A percentile compares a stretch with the other conserved stretches of the same genome.
phyloP scores from a whole-genome alignment of 1,140 invertebrate genomes.

The Theocolax elegans region DNA sequence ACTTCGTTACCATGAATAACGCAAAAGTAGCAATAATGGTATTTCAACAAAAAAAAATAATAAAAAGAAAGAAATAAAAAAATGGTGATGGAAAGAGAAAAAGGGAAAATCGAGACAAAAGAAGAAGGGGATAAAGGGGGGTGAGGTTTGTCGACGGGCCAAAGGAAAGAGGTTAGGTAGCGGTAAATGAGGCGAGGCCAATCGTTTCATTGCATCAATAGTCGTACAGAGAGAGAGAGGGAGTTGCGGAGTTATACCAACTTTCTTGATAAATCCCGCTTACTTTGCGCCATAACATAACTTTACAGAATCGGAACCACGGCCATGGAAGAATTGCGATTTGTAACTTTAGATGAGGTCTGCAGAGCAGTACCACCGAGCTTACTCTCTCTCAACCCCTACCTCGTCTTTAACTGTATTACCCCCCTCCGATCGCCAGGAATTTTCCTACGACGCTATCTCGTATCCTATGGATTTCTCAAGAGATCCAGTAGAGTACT shows the following conservation, averaged over 20 bases:
- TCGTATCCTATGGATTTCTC: neutral
- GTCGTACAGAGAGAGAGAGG: conserved; percentile 49
- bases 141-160: neutral
- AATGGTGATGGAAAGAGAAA: too few species aligned
- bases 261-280: conserved; percentile 68
- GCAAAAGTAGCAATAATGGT: too few species aligned
- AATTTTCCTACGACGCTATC: neutral
- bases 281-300: conserved; percentile 68
- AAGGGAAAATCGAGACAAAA: too few species aligned
- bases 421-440: neutral
- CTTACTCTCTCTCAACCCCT: neutral
- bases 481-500: neutral
- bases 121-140: conserved; percentile 27
- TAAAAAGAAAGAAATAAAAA: too few species aligned
- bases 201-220: conserved; percentile 69
- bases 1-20: too few species aligned
- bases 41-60: too few species aligned
- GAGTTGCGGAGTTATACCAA: conserved; percentile 64
- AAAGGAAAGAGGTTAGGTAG: conserved; percentile 34
- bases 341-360: conserved; percentile 67
- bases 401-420: conserved; percentile 6
- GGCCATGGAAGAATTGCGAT: conserved; percentile 68
- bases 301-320: conserved; percentile 67
- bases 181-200: conserved; percentile 64
- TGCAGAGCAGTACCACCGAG: too few species aligned